phyloP scores from a whole-genome alignment of 2,113 vertebrate species.

The Eleginops maclovinus region DNA sequence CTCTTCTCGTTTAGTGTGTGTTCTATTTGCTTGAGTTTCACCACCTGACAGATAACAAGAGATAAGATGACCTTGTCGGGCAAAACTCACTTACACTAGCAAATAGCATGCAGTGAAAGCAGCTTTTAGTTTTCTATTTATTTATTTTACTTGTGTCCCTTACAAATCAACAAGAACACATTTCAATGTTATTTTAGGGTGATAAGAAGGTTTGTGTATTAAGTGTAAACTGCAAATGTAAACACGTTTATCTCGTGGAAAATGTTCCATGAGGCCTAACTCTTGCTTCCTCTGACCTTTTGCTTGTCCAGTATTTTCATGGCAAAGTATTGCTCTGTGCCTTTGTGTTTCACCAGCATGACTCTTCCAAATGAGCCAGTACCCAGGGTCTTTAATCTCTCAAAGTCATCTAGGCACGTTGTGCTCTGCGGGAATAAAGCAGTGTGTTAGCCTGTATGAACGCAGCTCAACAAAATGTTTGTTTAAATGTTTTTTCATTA shows the following conservation, averaged over 20 bases:
- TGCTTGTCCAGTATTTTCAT: constrained; percentile 99
- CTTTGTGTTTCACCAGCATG: constrained; percentile 99
- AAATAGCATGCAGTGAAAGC: constrained; percentile 3
- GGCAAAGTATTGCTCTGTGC: constrained; percentile 97
- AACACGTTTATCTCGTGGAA: background rate
- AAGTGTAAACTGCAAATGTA: background rate
- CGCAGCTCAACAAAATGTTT: background rate
- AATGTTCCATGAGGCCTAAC: constrained; percentile 1
- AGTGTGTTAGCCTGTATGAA: constrained; percentile 5
- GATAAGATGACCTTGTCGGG: constrained; percentile 39
- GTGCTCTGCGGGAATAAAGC: constrained; percentile 86
- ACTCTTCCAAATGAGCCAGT: constrained; percentile 99
- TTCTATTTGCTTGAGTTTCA: constrained; percentile 99
- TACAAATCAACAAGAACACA: constrained; percentile 6
- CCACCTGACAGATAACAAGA: constrained; percentile 86
- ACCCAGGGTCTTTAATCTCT: constrained; percentile 97
- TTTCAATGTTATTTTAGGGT: background rate
- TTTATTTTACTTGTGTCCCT: constrained; percentile 23
- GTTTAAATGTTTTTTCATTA: background rate
- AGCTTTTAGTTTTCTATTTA: constrained; percentile 9
- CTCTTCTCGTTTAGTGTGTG: constrained; percentile 99
- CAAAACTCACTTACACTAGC: constrained; percentile 20
- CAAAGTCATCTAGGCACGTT: constrained; percentile 97
- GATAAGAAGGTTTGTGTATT: constrained; percentile 15
- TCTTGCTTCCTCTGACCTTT: constrained; percentile 87